Conservation (phyloP, 2,113 vertebrate genomes). For the Neomonachus schauinslandi region DNA sequence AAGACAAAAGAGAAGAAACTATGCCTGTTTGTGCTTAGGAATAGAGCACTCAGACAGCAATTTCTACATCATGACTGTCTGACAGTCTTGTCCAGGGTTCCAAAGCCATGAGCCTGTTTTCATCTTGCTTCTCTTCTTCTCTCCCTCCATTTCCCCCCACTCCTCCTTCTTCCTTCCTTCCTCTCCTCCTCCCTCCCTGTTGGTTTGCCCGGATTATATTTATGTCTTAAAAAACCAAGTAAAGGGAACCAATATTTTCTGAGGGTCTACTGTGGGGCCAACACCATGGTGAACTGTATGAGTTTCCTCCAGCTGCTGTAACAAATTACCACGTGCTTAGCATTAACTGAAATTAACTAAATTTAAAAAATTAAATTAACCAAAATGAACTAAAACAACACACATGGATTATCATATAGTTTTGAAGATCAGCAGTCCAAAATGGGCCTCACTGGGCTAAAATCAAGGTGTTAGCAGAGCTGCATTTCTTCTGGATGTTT, state of each 20-base stretch:
- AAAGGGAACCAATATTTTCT: background rate
- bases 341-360: background rate
- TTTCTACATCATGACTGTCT: background rate
- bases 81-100: background rate
- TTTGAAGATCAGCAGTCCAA: background rate
- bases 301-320: background rate
- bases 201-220: background rate
- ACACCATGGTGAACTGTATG: fast-evolving
- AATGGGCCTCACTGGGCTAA: background rate
- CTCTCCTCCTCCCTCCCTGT: background rate
- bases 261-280: background rate
- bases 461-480: background rate
- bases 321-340: background rate
- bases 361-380: background rate
- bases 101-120: background rate
- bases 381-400: background rate
- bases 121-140: too few species aligned
- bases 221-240: background rate
- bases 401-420: background rate
- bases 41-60: background rate
- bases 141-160: background rate
- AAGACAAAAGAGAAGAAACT: background rate
- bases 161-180: background rate
- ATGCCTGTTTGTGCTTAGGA: fast-evolving
- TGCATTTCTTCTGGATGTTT: background rate